phyloP scores from a whole-genome alignment of 2,113 vertebrate genomes.

The Lepus europaeus region DNA sequence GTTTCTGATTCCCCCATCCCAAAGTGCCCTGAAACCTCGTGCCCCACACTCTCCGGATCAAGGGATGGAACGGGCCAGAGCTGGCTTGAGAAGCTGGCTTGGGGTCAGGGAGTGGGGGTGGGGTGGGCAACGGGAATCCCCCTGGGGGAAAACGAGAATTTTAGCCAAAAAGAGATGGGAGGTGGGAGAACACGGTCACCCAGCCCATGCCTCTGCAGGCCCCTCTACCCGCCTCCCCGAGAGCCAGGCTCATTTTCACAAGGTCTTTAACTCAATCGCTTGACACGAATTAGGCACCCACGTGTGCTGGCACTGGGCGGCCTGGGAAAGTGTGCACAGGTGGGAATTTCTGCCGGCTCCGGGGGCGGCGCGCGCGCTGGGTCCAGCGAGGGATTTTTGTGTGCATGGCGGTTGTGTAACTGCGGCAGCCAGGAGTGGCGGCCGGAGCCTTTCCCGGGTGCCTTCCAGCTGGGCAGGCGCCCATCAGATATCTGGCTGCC shows the following conservation, averaged over 20 bases:
- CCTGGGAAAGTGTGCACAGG: not conserved
- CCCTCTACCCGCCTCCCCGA: too few relatives aligned
- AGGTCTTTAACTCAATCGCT: not conserved
- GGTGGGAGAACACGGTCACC: not conserved
- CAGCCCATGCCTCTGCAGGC: too few relatives aligned
- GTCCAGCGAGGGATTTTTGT: not conserved
- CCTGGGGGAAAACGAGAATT: not conserved
- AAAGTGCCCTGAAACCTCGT: not conserved
- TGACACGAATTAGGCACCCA: not conserved
- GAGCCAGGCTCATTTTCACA: not conserved
- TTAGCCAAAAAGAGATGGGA: not conserved
- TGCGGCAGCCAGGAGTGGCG: not conserved
- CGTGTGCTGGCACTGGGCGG: not conserved
- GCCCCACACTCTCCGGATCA: not conserved
- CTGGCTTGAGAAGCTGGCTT: not conserved
- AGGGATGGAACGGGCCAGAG: not conserved
- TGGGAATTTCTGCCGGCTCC: not conserved
- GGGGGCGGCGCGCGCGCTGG: not conserved
- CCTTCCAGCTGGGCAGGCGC: constrained; percentile 78
- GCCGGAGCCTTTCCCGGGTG: constrained; percentile 64
- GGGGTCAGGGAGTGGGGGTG: not conserved
- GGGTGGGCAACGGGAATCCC: not conserved
- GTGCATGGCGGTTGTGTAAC: constrained; percentile 24
- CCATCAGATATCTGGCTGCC: constrained; percentile 82
- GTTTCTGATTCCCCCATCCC: not conserved